Evolutionary conservation across 2,797 vertebrate genomes (phyloP), one percentile per base, ranked within the genome.

Genomic region (Tapera naevia): DNA sequence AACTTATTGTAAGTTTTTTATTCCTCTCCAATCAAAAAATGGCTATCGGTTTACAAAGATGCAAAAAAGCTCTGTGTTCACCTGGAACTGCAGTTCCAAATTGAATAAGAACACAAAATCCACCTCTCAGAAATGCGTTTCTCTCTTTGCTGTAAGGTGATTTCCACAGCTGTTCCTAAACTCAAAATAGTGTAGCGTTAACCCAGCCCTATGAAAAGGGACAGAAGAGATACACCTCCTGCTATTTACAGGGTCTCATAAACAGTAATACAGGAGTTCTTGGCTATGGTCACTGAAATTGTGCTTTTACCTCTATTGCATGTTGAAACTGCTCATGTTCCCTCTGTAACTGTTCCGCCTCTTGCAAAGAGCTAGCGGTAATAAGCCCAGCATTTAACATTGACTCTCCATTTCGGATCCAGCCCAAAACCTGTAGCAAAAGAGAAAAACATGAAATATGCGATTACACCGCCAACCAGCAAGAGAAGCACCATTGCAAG

Each of bases 241-340:
- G 12, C 17, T 69, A 23, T 65, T 80, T 66, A 65, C 14, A 79
- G 32, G 57, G 30, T 45, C 32, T 70, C 21, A 5, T 3, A 3
- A 78, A 70, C 9, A 35, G 13, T 57, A 65, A 61, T 14, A 35
- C 6, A 66, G 39, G 25, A 76, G 3, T 50, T 50, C 43, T 45
- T 35, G 41, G 8, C 41, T 50, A 11, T 1, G 8, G 43, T 56
- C 37, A 88, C 50, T 45, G 51, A 75, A 94, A 86, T 5, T 18
- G 18, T 66, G 51, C 13, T 82, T 90, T 97, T 97, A 99, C 99
- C 99, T 99, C 99, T 32, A 99, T 99, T 88, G 99, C 99, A 6
- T 99, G 99, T 92, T 99, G 99, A 96, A 99, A 99, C 96, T 99
- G 99, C 85, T 99, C 99, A 1, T 99, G 99, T 57, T 99, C 99